Base-by-base conservation (phyloP, 2,113 vertebrate species). In the Elephantulus edwardii region DNA sequence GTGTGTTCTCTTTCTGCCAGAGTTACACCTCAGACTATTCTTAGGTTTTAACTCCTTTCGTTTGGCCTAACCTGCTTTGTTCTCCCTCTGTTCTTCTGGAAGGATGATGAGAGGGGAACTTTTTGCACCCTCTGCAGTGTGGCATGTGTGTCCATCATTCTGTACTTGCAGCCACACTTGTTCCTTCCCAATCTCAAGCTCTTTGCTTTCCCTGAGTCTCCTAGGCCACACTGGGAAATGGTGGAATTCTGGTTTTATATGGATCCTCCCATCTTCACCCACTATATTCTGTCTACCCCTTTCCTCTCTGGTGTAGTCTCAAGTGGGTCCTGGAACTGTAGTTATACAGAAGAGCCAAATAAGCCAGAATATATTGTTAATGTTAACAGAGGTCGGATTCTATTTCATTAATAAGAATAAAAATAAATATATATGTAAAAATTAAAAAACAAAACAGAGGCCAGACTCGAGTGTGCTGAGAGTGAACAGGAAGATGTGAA, bases 81-180 rank as follows among this genome's bases (percentile, higher is more conserved):
- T 17, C 3, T 76, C 33, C 75, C 28, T 90, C 66, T 83, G 46
- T 91, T 95, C 70, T 90, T 91, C 52, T 89, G 19, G 16, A 76
- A 52, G 17, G 56, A 60, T 88, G 86, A 89, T 86, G 35, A 76
- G 8, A 64, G 30, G 35, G 40, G 42, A 54, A n/a, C 17, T 16
- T 84, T 30, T 0, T 86, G 13, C 20, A 44, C 13, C 26, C 16
- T 33, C 60, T 26, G 3, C 14, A 87, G 1, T 88, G 82, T 93
- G 75, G 62, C 50, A 19, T 89, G 5, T 75, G n/a, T 86, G 58
- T 54, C 83, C 44, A 13, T 81, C 30, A 62, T 87, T 93, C 40
- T 77, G 17, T 22, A 88, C 24, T 56, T 85, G 22, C 80, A 30
- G n/a, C 83, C 74, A 92, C 38, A 86, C 26, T 42, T 89, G 6